Percentiles rank a stretch among this genome's conserved stretches.
Evolutionary conservation across 1,140 invertebrate genomes (phyloP).

Genomic region (Mizuhopecten yessoensis): DNA sequence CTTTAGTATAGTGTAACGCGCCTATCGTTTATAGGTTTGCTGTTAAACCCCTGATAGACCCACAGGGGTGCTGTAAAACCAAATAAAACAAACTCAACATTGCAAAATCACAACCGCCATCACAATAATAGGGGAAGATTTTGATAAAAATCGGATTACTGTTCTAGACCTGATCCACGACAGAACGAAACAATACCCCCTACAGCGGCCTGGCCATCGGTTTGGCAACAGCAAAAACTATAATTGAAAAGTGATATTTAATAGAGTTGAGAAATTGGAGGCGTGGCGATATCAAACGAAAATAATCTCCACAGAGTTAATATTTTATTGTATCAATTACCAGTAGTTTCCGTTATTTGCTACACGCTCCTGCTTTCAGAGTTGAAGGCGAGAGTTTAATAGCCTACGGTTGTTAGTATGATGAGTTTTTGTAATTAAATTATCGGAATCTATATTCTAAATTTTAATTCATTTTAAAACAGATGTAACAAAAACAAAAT

Average conservation of each 20-base stretch:
- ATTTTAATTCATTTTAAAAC: too few species aligned
- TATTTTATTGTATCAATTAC: constrained; percentile 40
- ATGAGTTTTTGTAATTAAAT: too few species aligned
- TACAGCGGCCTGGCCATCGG: not conserved
- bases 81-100: not conserved
- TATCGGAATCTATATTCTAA: too few species aligned
- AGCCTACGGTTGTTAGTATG: not conserved
- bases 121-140: not conserved
- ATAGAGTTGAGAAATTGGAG: not conserved
- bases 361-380: not conserved
- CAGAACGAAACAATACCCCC: not conserved
- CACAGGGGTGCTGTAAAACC: not conserved
- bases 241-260: constrained; percentile 19
- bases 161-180: not conserved
- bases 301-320: not conserved
- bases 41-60: not conserved
- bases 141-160: not conserved
- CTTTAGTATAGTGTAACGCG: not conserved
- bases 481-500: too few species aligned
- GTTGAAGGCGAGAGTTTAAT: not conserved
- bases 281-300: not conserved
- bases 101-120: not conserved
- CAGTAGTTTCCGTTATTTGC: not conserved
- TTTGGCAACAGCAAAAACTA: not conserved
- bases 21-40: not conserved